Percentiles rank a stretch among this genome's conserved stretches.
These are phyloP conservation scores for Pipra filicauda DNA, from an alignment of 2,113 vertebrate genomes.

Conservation along the genomic window DNA sequence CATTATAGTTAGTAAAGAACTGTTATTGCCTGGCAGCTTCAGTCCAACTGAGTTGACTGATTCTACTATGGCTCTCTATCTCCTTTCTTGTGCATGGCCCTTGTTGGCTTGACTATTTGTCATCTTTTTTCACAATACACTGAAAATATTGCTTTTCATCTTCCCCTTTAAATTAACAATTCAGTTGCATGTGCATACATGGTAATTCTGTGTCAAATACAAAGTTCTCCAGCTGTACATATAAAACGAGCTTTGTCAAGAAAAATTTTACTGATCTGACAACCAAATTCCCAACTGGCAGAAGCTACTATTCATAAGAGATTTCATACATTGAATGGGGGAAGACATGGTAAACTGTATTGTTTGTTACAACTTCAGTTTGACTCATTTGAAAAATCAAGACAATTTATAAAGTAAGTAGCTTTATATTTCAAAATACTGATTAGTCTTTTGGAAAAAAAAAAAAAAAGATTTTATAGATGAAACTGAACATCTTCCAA, in stretches of 20 bases:
- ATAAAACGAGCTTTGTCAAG: background rate
- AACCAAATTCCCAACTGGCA: background rate
- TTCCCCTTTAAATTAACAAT: background rate
- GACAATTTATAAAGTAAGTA: background rate
- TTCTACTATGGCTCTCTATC: background rate
- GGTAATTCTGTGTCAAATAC: background rate
- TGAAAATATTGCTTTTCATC: background rate
- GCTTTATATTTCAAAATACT: background rate
- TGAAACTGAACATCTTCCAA: background rate
- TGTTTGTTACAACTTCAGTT: background rate
- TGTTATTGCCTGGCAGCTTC: background rate
- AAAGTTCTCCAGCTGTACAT: background rate
- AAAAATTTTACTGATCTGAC: background rate
- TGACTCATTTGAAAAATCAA: background rate
- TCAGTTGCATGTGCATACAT: background rate
- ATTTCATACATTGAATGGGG: accelerated
- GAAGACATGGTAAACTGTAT: background rate
- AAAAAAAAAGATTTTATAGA: background rate
- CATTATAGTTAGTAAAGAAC: background rate
- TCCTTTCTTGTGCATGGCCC: background rate
- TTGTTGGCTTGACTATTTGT: background rate
- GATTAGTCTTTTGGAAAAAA: background rate
- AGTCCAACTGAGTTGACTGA: background rate
- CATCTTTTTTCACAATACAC: background rate
- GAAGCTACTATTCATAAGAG: background rate